Conservation (phyloP, 2,113 vertebrate genomes). For the Ptychochromis oligacanthus region DNA sequence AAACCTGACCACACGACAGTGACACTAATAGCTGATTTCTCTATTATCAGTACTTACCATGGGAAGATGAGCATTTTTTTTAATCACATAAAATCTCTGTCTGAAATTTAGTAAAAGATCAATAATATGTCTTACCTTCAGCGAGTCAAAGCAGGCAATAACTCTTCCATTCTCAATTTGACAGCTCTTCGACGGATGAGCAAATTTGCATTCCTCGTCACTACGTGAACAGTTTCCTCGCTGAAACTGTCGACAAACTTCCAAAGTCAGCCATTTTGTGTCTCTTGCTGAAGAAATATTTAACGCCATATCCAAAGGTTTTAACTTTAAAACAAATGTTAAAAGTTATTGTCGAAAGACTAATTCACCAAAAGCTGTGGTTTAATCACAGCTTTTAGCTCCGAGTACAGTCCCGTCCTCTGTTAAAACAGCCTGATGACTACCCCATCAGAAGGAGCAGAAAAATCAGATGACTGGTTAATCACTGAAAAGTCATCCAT, state of each 20-base stretch:
- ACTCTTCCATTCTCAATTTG: conserved; percentile 97
- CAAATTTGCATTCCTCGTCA: conserved; percentile 98
- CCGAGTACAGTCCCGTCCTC: conserved; percentile 25
- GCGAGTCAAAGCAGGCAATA: conserved; percentile 96
- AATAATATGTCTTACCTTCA: conserved; percentile 88
- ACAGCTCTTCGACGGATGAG: conserved; percentile 97
- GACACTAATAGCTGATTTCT: not conserved
- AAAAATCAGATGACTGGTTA: conserved; percentile 51
- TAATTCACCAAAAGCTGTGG: conserved; percentile 24
- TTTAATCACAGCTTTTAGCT: not conserved
- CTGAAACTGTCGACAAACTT: conserved; percentile 97
- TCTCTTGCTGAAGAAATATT: conserved; percentile 93
- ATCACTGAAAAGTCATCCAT: conserved; percentile 58
- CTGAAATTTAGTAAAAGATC: not conserved
- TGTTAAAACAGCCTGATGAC: conserved; percentile 39
- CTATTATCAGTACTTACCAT: not conserved
- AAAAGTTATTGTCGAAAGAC: conserved; percentile 31
- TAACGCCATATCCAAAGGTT: conserved; percentile 87
- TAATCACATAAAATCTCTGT: not conserved
- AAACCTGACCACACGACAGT: not conserved
- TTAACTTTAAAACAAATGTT: conserved; percentile 32
- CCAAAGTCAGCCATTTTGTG: conserved; percentile 95
- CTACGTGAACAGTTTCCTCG: conserved; percentile 95
- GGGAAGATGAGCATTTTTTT: not conserved
- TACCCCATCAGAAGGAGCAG: conserved; percentile 67